Conservation (phyloP, 2,797 vertebrate genomes). For the Acanthiza pusilla region DNA sequence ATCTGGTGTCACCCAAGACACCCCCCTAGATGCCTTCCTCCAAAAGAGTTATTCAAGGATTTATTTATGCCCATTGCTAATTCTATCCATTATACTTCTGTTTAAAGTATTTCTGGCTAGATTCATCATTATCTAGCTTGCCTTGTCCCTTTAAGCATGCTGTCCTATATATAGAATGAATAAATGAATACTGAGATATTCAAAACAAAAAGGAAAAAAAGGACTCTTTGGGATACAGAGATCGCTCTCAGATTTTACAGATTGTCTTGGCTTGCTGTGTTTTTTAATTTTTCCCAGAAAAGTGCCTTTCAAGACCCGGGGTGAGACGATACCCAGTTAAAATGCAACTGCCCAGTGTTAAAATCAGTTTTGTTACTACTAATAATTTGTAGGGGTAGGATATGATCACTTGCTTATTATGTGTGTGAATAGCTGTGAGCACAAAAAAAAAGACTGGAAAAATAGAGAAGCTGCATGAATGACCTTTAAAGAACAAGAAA, state of each 20-base stretch:
- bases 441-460: not conserved
- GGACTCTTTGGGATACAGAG: not conserved
- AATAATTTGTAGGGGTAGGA: not conserved
- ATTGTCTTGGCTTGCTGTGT: not conserved
- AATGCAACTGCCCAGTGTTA: not conserved
- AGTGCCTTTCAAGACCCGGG: not conserved
- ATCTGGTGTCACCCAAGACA: not conserved
- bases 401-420: not conserved
- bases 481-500: not conserved
- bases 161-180: not conserved
- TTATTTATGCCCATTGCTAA: not conserved
- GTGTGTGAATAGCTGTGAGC: not conserved
- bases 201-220: not conserved
- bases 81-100: not conserved
- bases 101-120: not conserved
- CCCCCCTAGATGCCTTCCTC: not conserved
- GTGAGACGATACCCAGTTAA: not conserved
- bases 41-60: not conserved
- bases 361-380: not conserved
- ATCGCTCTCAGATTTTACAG: not conserved
- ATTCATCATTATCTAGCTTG: not conserved
- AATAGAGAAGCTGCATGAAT: not conserved
- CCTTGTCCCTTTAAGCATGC: not conserved
- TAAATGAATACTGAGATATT: not conserved
- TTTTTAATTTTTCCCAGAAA: not conserved